These are phyloP conservation scores for Meriones psammophilus DNA, from an alignment of 2,797 vertebrate species.

Conservation along the genomic window DNA sequence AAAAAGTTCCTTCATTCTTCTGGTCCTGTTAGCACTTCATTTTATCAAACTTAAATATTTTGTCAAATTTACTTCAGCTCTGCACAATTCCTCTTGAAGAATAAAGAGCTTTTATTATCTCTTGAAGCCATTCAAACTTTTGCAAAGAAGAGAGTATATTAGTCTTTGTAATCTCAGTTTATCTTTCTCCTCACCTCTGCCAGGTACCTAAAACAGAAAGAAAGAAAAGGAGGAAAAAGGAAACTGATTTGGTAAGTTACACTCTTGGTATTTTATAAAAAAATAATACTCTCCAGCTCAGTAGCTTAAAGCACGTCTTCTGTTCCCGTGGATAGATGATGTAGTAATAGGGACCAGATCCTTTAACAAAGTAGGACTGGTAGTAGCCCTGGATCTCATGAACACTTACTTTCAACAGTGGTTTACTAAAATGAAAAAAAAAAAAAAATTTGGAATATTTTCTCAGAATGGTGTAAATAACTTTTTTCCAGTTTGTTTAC, in stretches of 20 bases:
- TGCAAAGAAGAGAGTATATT: constrained; percentile 64
- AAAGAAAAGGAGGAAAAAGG: constrained; percentile 91
- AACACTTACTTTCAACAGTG: not conserved
- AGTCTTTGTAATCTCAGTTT: constrained; percentile 57
- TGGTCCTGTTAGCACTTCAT: constrained; percentile 23
- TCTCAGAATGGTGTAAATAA: constrained; percentile 33
- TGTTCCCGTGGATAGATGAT: constrained; percentile 48
- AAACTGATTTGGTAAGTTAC: constrained; percentile 89
- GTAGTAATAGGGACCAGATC: constrained; percentile 20
- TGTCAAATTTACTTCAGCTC: constrained; percentile 47
- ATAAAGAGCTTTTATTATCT: constrained; percentile 52
- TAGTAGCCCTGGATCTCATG: not conserved
- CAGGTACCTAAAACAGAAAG: constrained; percentile 90
- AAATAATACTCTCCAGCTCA: constrained; percentile 31
- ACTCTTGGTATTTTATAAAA: constrained; percentile 16
- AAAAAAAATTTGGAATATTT: constrained; percentile 45
- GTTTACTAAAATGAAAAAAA: constrained; percentile 48
- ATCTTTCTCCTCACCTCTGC: constrained; percentile 19
- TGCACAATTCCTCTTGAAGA: constrained; percentile 35
- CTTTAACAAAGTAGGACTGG: constrained; percentile 37
- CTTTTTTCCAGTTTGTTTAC: not conserved
- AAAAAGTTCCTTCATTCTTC: constrained; percentile 6
- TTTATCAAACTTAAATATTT: constrained; percentile 27
- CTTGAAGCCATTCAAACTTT: constrained; percentile 46
- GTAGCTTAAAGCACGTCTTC: constrained; percentile 23